Base-by-base conservation (phyloP, 2,113 vertebrate genomes). In the Myocastor coypus region DNA sequence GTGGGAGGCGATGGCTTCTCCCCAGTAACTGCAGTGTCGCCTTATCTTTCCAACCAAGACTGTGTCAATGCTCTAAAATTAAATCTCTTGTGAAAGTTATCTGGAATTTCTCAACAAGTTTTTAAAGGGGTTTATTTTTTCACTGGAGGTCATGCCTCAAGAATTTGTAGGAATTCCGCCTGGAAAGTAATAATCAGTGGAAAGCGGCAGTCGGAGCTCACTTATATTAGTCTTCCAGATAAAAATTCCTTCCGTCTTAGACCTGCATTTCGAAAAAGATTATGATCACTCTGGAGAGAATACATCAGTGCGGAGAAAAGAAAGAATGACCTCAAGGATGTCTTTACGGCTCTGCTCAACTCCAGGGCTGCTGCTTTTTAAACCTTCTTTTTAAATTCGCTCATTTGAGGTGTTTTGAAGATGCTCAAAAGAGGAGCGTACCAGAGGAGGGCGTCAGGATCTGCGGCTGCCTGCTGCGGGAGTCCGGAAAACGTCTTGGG, bases 181-280 rank as follows among this genome's bases (percentile, higher is more conserved):
- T 99, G 99, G 99, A 99, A 99, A 99, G 98, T 99, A 98, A 98
- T 99, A 98, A 98, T 98, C 99, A 99, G 98, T 99, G 99, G 99
- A 99, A 99, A 99, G 98, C 99, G 99, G 99, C 99, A 99, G 99
- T 99, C 99, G 98, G 98, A 99, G 98, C 98, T 99, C 98, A 98
- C 99, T 99, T 98, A 98, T 99, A 98, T 98, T 98, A 98, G 98
- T 99, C 98, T 98, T 99, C 99, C 99, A 99, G 99, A 99, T 99
- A 99, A 99, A 99, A 99, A 99, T 99, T 99, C 99, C 99, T 99
- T 99, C 99, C 99, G n/a, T 99, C 99, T 99, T 99, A 99, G 99
- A 99, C 99, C 98, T 98, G 98, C 98, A 98, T 99, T 98, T 98
- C 98, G 98, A 98, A 98, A 99, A 98, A 99, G 98, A 99, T 99